A percentile compares a stretch with the other conserved stretches of the same genome.
Conservation (phyloP, 2,888 invertebrate species). For the Xylota sylvarum region DNA sequence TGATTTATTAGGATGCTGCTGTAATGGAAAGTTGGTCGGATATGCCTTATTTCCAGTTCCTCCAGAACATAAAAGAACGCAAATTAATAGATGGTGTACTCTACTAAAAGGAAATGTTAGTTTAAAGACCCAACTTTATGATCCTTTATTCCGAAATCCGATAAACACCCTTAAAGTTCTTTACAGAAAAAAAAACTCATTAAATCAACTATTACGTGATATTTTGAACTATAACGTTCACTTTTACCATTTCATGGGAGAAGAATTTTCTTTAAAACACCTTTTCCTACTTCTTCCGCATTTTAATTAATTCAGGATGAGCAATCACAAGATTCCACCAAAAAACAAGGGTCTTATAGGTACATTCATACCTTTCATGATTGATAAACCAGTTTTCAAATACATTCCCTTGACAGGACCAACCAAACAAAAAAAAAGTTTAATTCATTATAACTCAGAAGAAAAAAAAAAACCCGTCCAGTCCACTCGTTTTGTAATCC, state of each 20-base stretch:
- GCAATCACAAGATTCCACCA: slow-evolving; percentile 48
- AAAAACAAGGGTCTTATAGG: slow-evolving; percentile 50
- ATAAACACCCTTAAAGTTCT: neutral
- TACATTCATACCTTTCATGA: neutral
- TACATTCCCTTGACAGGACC: slow-evolving; percentile 58
- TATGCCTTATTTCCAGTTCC: too few species aligned
- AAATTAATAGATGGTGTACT: too few species aligned
- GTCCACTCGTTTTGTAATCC: slow-evolving; percentile 58
- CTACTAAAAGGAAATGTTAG: neutral
- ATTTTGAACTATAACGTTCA: slow-evolving; percentile 23
- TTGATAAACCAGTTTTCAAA: slow-evolving; percentile 63
- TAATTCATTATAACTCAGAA: slow-evolving; percentile 26
- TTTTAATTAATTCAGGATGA: slow-evolving; percentile 70
- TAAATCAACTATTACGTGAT: slow-evolving; percentile 44
- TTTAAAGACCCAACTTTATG: neutral
- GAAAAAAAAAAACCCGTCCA: slow-evolving; percentile 49
- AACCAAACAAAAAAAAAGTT: slow-evolving; percentile 46
- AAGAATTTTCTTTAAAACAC: slow-evolving; percentile 26
- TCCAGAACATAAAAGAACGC: too few species aligned
- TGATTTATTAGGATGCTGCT: too few species aligned
- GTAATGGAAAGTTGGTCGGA: too few species aligned
- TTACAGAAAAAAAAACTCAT: slow-evolving; percentile 56
- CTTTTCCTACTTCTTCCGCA: slow-evolving; percentile 56
- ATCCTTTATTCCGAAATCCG: neutral
- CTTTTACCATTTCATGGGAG: slow-evolving; percentile 34